These are phyloP conservation scores for Echeneis naucrates DNA, from an alignment of 2,797 vertebrate genomes.

Conservation along the genomic window DNA sequence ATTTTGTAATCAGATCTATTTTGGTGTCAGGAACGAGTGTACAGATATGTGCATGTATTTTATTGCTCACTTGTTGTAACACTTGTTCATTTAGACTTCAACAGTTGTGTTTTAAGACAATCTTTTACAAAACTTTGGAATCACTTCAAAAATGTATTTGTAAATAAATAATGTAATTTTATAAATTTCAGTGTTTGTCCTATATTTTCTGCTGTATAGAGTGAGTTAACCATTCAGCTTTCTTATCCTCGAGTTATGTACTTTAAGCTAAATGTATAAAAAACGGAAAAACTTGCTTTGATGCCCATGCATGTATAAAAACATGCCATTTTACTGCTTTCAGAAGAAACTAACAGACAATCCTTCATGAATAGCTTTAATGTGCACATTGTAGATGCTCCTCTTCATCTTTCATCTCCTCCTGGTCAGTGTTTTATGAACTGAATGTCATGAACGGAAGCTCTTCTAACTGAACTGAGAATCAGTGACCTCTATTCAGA, in stretches of 20 bases:
- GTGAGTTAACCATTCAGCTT: neutral
- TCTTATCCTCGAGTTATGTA: neutral
- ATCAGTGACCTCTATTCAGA: neutral
- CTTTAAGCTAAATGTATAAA: too few species aligned
- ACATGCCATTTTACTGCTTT: too few species aligned
- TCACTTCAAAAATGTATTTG: slow-evolving; percentile 74
- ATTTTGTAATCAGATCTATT: slow-evolving; percentile 86
- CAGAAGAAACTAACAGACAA: too few species aligned
- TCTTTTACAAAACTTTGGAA: slow-evolving; percentile 78
- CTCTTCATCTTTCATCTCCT: too few species aligned
- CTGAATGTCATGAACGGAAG: neutral
- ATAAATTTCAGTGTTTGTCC: slow-evolving; percentile 20
- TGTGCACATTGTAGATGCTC: too few species aligned
- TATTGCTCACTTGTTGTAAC: slow-evolving; percentile 56
- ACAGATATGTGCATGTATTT: slow-evolving; percentile 73
- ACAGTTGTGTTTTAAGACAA: slow-evolving; percentile 76
- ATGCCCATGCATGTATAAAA: neutral
- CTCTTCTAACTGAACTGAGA: neutral
- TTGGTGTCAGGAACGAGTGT: slow-evolving; percentile 75
- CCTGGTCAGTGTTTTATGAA: neutral
- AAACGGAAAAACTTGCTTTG: neutral
- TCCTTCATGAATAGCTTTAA: too few species aligned
- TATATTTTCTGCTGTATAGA: slow-evolving; percentile 5
- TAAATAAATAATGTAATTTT: slow-evolving; percentile 82
- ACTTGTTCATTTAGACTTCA: slow-evolving; percentile 45